These are phyloP conservation scores for Helostoma temminkii DNA, from an alignment of 2,797 vertebrate genomes.

Conservation along the genomic window DNA sequence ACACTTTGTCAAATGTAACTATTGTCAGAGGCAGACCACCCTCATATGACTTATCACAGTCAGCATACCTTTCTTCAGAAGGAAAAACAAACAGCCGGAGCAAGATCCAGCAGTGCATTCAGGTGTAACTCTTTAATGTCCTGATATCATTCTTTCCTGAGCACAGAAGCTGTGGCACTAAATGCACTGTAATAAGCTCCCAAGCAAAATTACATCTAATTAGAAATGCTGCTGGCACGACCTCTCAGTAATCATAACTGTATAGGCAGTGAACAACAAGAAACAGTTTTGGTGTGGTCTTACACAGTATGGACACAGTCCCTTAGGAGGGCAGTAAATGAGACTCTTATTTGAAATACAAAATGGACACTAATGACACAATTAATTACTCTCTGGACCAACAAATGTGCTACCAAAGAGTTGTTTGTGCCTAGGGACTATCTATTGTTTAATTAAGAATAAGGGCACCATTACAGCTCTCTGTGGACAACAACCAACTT, in stretches of 20 bases:
- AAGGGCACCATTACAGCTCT: conserved; percentile 42
- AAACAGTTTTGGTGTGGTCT: conserved; percentile 48
- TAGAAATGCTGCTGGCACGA: conserved; percentile 56
- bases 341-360: conserved; percentile 63
- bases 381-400: conserved; percentile 56
- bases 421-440: conserved; percentile 58
- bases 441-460: conserved; percentile 72
- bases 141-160: conserved; percentile 51
- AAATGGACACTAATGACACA: conserved; percentile 67
- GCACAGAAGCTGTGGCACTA: conserved; percentile 33
- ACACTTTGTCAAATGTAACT: conserved; percentile 39
- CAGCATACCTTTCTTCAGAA: conserved; percentile 50
- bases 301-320: conserved; percentile 42
- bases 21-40: conserved; percentile 63
- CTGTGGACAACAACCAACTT: conserved; percentile 42
- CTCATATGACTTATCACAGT: conserved; percentile 45
- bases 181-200: conserved; percentile 56
- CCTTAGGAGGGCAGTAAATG: conserved; percentile 44
- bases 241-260: conserved; percentile 35
- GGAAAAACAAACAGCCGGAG: conserved; percentile 54
- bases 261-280: conserved; percentile 45
- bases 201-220: conserved; percentile 67
- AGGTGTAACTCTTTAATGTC: conserved; percentile 48
- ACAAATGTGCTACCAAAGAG: conserved; percentile 64
- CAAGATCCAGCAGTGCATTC: conserved; percentile 55